phyloP scores from a whole-genome alignment of 30 jellyfish, hydroid and myxozoan genomes.

The Hydractinia symbiolongicarpus region DNA sequence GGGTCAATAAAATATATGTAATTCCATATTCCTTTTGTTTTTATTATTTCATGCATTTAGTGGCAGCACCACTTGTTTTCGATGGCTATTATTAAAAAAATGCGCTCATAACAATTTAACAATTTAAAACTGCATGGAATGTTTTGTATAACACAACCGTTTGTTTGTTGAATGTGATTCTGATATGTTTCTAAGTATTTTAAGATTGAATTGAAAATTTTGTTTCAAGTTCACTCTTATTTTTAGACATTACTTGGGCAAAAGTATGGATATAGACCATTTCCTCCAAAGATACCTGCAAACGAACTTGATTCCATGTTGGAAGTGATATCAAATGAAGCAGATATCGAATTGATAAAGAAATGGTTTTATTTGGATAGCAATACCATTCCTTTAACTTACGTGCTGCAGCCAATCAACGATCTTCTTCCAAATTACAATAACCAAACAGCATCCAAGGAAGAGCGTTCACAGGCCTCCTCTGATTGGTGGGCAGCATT shows the following conservation, averaged over 20 bases:
- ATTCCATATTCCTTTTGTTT: no score
- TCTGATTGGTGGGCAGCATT: slow-evolving; percentile 80
- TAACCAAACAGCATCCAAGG: slow-evolving; percentile 53
- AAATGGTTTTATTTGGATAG: slow-evolving; percentile 72
- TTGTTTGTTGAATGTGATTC: no score
- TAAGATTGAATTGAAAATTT: no score
- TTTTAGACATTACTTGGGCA: slow-evolving; percentile 19
- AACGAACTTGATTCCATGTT: slow-evolving; percentile 63
- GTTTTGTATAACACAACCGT: no score
- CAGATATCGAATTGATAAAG: slow-evolving; percentile 37
- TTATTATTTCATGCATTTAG: no score
- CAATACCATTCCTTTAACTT: slow-evolving; percentile 62
- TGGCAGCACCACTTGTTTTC: no score
- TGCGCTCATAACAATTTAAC: no score
- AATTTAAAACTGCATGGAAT: no score
- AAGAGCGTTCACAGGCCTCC: slow-evolving; percentile 61
- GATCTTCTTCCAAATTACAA: slow-evolving; percentile 54
- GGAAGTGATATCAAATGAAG: slow-evolving; percentile 16
- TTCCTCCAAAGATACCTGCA: slow-evolving; percentile 73
- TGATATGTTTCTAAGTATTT: no score
- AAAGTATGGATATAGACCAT: slow-evolving; percentile 57
- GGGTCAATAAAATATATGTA: no score
- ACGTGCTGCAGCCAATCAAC: slow-evolving; percentile 65
- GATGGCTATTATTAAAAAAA: no score
- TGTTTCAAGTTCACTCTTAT: not conserved